A percentile compares a stretch with the other conserved stretches of the same genome.
Evolutionary conservation across 2,888 invertebrate genomes (phyloP).

Genomic region (Acronicta alni): DNA sequence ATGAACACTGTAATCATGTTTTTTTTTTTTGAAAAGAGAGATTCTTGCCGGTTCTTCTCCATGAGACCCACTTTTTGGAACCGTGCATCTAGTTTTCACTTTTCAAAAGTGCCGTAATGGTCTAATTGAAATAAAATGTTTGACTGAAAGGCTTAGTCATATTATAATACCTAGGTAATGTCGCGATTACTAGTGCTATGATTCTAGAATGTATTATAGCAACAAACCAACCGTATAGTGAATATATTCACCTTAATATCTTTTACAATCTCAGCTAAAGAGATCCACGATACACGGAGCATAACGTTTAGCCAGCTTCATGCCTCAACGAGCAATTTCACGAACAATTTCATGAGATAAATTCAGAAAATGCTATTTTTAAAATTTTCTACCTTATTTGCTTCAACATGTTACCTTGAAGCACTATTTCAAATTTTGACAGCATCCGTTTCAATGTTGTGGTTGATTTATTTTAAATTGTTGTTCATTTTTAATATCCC

Average conservation of each 20-base stretch:
- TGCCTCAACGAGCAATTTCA: conserved; percentile 64
- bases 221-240: too few species aligned
- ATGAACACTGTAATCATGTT: too few species aligned
- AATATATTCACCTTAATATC: conserved; percentile 54
- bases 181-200: too few species aligned
- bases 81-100: too few species aligned
- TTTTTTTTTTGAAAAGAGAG: too few species aligned
- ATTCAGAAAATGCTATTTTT: conserved; percentile 64
- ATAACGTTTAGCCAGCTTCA: conserved; percentile 58
- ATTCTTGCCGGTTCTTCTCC: too few species aligned
- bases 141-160: too few species aligned
- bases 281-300: conserved; percentile 59
- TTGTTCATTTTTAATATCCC: background rate
- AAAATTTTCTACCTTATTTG: conserved; percentile 59
- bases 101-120: too few species aligned
- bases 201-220: too few species aligned
- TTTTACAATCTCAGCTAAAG: conserved; percentile 49
- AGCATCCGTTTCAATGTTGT: conserved; percentile 20
- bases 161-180: too few species aligned
- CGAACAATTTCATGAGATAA: conserved; percentile 65
- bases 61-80: too few species aligned
- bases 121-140: too few species aligned
- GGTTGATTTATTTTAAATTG: conserved; percentile 31
- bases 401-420: conserved; percentile 26
- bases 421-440: conserved; percentile 44